Conservation (phyloP, 2,113 vertebrate species). For the Saimiri boliviensis region DNA sequence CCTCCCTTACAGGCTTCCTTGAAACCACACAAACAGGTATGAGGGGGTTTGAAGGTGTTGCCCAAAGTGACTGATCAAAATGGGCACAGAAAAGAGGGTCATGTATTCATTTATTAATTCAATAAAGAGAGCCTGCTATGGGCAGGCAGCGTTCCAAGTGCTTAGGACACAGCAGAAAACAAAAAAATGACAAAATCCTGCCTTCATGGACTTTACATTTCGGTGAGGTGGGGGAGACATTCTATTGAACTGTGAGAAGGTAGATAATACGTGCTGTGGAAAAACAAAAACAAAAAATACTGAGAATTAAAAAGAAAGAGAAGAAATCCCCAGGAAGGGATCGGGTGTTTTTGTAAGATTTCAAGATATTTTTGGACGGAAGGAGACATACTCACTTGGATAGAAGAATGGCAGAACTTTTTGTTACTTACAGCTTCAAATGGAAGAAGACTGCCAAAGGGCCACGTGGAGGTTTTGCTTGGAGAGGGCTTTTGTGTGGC, state of each 20-base stretch:
- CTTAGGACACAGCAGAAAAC: not conserved
- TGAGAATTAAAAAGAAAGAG: not conserved
- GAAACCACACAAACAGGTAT: not conserved
- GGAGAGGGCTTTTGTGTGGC: not conserved
- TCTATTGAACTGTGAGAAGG: not conserved
- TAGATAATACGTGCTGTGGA: not conserved
- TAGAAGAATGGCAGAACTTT: not conserved
- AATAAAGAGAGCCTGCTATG: not conserved
- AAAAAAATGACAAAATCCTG: not conserved
- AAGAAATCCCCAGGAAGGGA: not conserved
- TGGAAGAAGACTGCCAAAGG: not conserved
- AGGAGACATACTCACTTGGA: not conserved
- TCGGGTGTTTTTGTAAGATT: not conserved
- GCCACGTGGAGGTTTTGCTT: not conserved
- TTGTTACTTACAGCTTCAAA: not conserved
- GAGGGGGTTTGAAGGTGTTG: not conserved
- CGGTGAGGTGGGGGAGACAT: not conserved
- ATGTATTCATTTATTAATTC: not conserved
- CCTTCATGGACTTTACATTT: not conserved
- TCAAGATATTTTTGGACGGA: not conserved
- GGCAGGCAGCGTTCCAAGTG: not conserved
- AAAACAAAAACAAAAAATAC: not conserved
- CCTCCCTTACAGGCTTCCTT: not conserved
- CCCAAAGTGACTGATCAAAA: not conserved
- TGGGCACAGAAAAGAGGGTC: not conserved